phyloP scores from a whole-genome alignment of 2,113 vertebrate genomes.

The Diadophis punctatus region DNA sequence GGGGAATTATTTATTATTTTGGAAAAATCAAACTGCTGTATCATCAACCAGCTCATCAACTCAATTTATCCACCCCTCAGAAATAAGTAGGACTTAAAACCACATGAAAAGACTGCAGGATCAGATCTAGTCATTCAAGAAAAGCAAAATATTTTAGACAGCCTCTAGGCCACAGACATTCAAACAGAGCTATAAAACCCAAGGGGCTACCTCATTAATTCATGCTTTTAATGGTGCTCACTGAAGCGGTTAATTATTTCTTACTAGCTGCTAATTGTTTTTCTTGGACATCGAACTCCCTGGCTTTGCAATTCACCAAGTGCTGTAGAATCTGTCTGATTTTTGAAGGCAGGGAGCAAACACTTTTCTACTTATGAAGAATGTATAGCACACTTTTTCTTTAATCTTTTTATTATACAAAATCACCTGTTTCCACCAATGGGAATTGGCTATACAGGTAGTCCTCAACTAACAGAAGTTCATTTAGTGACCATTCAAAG shows the following conservation, averaged over 20 bases:
- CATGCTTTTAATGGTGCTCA: conserved; percentile 52
- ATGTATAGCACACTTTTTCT: not conserved
- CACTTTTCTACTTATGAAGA: not conserved
- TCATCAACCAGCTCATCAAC: not conserved
- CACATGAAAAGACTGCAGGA: conserved; percentile 21
- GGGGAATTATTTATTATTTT: not conserved
- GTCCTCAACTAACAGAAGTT: no score
- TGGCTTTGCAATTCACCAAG: not conserved
- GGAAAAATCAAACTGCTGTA: not conserved
- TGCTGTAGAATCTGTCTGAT: not conserved
- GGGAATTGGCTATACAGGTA: not conserved
- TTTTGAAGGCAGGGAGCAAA: not conserved
- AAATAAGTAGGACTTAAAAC: conserved; percentile 33
- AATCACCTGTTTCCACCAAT: not conserved
- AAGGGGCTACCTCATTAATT: conserved; percentile 59
- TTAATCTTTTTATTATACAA: not conserved
- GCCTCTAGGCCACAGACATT: conserved; percentile 27
- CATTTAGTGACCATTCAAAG: no score
- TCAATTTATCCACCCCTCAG: not conserved
- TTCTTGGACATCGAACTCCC: conserved; percentile 39
- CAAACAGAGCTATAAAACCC: conserved; percentile 40
- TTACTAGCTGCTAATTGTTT: conserved; percentile 65
- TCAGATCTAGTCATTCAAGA: conserved; percentile 36
- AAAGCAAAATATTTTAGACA: conserved; percentile 36
- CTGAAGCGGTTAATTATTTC: conserved; percentile 63